Evolutionary conservation across 1,140 invertebrate species (phyloP).

Genomic region (Caenorhabditis inopinata): DNA sequence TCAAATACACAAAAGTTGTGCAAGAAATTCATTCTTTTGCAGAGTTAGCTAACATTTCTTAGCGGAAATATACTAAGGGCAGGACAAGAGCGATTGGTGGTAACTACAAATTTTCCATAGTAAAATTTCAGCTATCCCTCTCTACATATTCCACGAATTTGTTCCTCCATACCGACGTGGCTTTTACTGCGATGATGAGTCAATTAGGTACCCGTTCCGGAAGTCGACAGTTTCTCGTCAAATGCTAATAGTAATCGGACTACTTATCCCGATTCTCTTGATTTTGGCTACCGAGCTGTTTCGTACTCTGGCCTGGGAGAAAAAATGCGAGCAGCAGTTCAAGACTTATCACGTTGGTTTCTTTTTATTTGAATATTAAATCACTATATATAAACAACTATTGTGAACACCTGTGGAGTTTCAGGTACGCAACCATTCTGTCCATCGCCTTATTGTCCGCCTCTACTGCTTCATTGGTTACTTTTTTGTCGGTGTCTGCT

Average conservation of each 20-base stretch:
- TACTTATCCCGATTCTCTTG: conserved; percentile 56
- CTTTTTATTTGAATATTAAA: too few relatives aligned
- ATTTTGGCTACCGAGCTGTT: conserved; percentile 61
- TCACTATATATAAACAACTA: too few relatives aligned
- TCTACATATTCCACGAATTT: conserved; percentile 62
- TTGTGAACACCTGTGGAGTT: background rate
- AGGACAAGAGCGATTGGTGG: too few relatives aligned
- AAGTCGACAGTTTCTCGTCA: conserved; percentile 76
- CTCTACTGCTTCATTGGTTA: conserved; percentile 64
- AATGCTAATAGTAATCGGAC: conserved; percentile 70
- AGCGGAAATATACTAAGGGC: too few relatives aligned
- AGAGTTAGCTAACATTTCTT: too few relatives aligned
- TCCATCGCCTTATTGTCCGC: conserved; percentile 61
- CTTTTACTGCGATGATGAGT: conserved; percentile 93
- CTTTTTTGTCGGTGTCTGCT: conserved; percentile 65
- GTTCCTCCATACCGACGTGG: conserved; percentile 79
- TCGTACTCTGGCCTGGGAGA: conserved; percentile 60
- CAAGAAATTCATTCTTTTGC: too few relatives aligned
- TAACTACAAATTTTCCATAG: too few relatives aligned
- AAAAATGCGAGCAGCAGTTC: conserved; percentile 53
- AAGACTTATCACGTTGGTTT: conserved; percentile 54
- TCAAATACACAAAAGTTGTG: too few relatives aligned
- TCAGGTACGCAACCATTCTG: conserved; percentile 42
- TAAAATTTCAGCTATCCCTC: conserved; percentile 52
- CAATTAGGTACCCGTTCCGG: conserved; percentile 77